Conservation (phyloP, 1,140 invertebrate species). For the Chironomus tepperi region DNA sequence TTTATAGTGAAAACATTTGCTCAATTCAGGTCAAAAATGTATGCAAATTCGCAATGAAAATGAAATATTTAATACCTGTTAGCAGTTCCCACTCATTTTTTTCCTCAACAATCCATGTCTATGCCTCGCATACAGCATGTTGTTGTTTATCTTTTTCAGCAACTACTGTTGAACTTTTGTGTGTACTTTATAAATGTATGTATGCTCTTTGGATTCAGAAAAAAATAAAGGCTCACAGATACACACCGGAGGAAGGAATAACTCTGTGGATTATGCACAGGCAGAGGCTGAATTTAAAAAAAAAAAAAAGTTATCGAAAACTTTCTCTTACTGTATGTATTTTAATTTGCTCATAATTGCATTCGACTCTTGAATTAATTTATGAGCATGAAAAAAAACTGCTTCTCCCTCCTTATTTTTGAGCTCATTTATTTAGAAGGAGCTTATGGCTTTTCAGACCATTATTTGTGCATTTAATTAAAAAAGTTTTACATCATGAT, state of each 20-base stretch:
- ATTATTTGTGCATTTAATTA: too few species aligned
- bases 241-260: neutral
- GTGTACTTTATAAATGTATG: neutral
- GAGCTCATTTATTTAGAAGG: neutral
- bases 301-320: neutral
- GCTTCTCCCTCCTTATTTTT: too few species aligned
- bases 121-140: neutral
- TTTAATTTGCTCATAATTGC: conserved; percentile 1
- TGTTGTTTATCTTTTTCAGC: too few species aligned
- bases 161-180: neutral
- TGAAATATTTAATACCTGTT: conserved; percentile 14
- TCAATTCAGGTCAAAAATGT: neutral
- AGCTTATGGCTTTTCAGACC: too few species aligned
- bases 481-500: too few species aligned
- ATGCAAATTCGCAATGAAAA: neutral
- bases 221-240: too few species aligned
- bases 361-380: neutral
- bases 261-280: neutral
- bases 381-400: neutral
- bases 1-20: neutral
- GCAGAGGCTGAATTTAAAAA: too few species aligned
- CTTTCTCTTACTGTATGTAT: neutral
- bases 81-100: neutral
- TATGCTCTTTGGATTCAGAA: neutral
- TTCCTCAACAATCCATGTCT: neutral